Conservation (phyloP, 64 coral and sea anemone genomes). For the Anthopleura sola region DNA sequence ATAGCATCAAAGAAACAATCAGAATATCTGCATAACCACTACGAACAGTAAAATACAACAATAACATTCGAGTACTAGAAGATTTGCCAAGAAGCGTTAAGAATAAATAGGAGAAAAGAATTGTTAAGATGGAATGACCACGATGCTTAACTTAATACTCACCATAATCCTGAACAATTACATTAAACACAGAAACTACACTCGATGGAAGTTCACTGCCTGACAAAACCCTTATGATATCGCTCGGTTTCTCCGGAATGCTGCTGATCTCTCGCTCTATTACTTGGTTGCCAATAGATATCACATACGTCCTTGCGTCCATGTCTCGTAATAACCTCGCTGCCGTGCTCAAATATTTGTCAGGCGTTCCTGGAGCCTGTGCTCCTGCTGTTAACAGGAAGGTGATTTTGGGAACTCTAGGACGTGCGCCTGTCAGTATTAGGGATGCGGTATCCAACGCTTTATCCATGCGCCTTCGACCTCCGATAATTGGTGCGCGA, state of each 20-base stretch:
- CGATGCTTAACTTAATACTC: no score
- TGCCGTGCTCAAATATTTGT: constrained; percentile 10
- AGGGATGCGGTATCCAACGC: constrained; percentile 26
- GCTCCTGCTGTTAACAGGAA: constrained; percentile 28
- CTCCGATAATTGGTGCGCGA: constrained; percentile 17
- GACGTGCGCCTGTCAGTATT: constrained; percentile 9
- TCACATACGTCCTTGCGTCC: constrained; percentile 5
- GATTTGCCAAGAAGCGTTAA: no score
- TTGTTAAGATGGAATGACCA: no score
- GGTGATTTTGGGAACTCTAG: constrained; percentile 22
- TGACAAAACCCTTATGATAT: constrained; percentile 13
- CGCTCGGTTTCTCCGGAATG: not conserved
- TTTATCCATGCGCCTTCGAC: constrained; percentile 38
- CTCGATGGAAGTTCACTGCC: not conserved
- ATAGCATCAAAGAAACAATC: no score
- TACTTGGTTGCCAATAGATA: constrained; percentile 36
- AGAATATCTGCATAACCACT: no score
- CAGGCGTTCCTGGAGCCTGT: not conserved
- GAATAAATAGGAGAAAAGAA: no score
- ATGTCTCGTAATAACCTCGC: not conserved
- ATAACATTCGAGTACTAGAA: no score
- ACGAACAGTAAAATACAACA: no score
- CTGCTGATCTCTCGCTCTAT: constrained; percentile 14
- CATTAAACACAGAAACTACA: constrained; percentile 8
- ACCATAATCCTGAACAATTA: not conserved